Base-by-base conservation (phyloP, 2,888 invertebrate genomes). In the Catocala nupta region DNA sequence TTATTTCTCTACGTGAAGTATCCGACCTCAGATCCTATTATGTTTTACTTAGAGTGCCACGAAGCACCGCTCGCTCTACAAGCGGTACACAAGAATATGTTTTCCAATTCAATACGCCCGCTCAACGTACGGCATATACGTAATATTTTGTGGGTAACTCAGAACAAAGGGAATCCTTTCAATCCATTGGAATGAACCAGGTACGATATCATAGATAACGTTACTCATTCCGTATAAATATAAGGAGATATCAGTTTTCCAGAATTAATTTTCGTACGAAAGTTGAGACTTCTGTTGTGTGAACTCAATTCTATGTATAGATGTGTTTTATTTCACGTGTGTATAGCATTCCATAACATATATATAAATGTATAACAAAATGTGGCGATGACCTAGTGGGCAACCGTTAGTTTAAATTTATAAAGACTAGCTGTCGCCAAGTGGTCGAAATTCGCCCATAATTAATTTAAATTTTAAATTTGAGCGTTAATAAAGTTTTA, bases 31-130 rank as follows among this genome's bases (percentile, higher is more conserved):
- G 36, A 36, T 8, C 36, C 8, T 2, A 36, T 7, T 36, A 36
- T 36, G 1, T 36, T 36, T 8, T 36, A 9, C 36, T 25, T 25
- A 25, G 36, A 1, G 6, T 57, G 13, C 39, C 34, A 44, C 16
- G 8, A 12, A 0, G 16, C 39, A 11, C n/a, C 56, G 51, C 55
- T 33, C 42, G 45, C n/a, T 44, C 61, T 62, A 63, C 25, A 62
- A 56, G 59, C 43, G 54, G 67, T 57, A 69, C 67, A 70, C 69
- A 70, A 67, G 72, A 81, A 82, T 81, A 80, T 78, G 74, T 82
- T 83, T 84, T 82, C 80, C 82, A 75, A 77, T 79, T 77, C 78
- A 80, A 81, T 84, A 81, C 77, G 66, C 68, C 59, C 61, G 71
- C 68, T 54, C 68, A 65, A 70, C 62, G 66, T 69, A 68, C 68